A percentile compares a stretch with the other conserved stretches of the same genome.
These are phyloP conservation scores for Botrylloides violaceus DNA, from an alignment of 23 tunicate genomes.

Conservation along the genomic window DNA sequence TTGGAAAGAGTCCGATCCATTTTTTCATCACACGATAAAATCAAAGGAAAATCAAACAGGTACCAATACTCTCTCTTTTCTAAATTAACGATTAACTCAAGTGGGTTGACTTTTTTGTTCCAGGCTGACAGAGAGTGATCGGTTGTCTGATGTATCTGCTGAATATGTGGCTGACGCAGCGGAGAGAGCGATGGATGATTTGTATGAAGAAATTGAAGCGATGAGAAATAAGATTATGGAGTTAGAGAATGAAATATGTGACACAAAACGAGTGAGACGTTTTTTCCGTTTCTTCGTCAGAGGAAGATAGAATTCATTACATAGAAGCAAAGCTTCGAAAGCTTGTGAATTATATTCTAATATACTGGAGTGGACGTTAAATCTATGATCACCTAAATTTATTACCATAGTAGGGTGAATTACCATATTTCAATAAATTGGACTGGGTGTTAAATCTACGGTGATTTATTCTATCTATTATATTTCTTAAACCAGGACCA, in stretches of 20 bases:
- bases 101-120: not conserved
- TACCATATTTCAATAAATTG: no score
- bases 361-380: no score
- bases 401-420: no score
- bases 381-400: no score
- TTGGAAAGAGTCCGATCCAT: slow-evolving; percentile 31
- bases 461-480: no score
- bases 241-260: slow-evolving; percentile 58
- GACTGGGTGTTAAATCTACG: no score
- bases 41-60: slow-evolving; percentile 7
- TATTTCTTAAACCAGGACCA: slow-evolving; percentile 11
- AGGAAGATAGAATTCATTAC: no score
- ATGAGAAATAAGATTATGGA: slow-evolving; percentile 46
- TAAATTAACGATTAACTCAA: not conserved
- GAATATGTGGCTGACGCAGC: slow-evolving; percentile 40
- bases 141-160: slow-evolving; percentile 33
- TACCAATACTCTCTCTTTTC: no score
- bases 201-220: slow-evolving; percentile 49
- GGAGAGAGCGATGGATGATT: slow-evolving; percentile 28
- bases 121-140: slow-evolving; percentile 21
- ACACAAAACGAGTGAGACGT: slow-evolving; percentile 38
- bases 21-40: slow-evolving; percentile 19
- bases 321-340: no score
- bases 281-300: not conserved
- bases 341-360: no score